Percentiles rank a stretch among this genome's conserved stretches.
These are phyloP conservation scores for Apocrypta bakeri DNA, from an alignment of 1,140 invertebrate species.

Conservation along the genomic window DNA sequence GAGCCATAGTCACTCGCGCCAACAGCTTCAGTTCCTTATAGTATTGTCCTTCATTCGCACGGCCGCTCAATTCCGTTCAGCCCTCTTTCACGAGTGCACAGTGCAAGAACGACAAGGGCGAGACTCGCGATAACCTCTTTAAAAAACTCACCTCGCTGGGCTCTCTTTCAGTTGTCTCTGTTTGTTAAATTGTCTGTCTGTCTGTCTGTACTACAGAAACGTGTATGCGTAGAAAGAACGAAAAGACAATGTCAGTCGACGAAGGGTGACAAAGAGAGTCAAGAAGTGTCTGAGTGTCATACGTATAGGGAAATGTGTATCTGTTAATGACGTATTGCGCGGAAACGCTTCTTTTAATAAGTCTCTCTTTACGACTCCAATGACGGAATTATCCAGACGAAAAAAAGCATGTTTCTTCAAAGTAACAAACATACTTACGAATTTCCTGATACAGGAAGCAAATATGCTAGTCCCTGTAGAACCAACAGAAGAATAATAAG, in stretches of 20 bases:
- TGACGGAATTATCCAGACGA: too few species aligned
- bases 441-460: not conserved
- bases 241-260: not conserved
- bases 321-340: too few species aligned
- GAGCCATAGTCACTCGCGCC: conserved; percentile 50
- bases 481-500: too few species aligned
- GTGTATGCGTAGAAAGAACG: too few species aligned
- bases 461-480: not conserved
- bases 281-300: too few species aligned
- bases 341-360: too few species aligned
- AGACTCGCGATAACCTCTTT: not conserved
- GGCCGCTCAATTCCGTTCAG: too few species aligned
- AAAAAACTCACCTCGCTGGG: not conserved
- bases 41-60: conserved; percentile 51
- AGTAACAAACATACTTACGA: too few species aligned
- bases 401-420: too few species aligned
- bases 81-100: not conserved
- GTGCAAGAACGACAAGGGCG: not conserved
- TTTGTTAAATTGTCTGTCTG: conserved; percentile 36
- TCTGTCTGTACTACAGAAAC: not conserved
- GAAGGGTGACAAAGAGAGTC: not conserved
- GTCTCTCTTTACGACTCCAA: too few species aligned
- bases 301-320: too few species aligned
- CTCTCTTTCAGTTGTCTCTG: not conserved
- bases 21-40: not conserved